Conservation (phyloP, 1,140 invertebrate species). For the Ips typographus region DNA sequence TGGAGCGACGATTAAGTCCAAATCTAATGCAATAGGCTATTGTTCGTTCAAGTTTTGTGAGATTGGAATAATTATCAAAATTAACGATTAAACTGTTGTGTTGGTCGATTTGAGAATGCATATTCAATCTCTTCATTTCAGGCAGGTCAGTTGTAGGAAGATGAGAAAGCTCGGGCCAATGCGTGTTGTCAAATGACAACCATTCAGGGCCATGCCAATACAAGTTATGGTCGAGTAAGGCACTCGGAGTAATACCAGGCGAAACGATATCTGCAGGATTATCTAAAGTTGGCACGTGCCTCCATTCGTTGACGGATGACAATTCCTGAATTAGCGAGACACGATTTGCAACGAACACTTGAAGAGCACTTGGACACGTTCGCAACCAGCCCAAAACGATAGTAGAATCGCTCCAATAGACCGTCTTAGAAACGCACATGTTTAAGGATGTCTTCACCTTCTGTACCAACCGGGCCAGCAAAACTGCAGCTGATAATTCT, state of each 20-base stretch:
- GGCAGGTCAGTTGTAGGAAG: background rate
- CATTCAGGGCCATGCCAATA: constrained; percentile 33
- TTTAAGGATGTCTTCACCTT: constrained; percentile 11
- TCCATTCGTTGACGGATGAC: constrained; percentile 31
- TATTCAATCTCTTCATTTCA: constrained; percentile 23
- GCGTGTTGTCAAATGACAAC: background rate
- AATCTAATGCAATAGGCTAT: background rate
- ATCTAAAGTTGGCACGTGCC: constrained; percentile 41
- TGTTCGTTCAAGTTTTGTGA: background rate
- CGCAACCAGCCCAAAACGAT: constrained; percentile 30
- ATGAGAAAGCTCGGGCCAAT: constrained; percentile 16
- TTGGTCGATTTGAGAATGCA: constrained; percentile 43
- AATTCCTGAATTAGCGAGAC: constrained; percentile 33
- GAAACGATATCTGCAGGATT: constrained; percentile 54
- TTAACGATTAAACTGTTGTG: constrained; percentile 52
- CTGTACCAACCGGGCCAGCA: background rate
- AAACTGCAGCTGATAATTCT: constrained; percentile 39
- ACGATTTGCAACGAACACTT: constrained; percentile 29
- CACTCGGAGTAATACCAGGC: constrained; percentile 43
- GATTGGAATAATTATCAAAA: constrained; percentile 18
- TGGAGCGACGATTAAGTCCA: background rate
- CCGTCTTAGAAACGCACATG: background rate
- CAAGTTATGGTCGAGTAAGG: constrained; percentile 1
- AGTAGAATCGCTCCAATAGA: constrained; percentile 30
- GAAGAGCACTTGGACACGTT: constrained; percentile 1